Conservation (phyloP, 2,797 vertebrate genomes). For the Melanotaenia maccullochi region DNA sequence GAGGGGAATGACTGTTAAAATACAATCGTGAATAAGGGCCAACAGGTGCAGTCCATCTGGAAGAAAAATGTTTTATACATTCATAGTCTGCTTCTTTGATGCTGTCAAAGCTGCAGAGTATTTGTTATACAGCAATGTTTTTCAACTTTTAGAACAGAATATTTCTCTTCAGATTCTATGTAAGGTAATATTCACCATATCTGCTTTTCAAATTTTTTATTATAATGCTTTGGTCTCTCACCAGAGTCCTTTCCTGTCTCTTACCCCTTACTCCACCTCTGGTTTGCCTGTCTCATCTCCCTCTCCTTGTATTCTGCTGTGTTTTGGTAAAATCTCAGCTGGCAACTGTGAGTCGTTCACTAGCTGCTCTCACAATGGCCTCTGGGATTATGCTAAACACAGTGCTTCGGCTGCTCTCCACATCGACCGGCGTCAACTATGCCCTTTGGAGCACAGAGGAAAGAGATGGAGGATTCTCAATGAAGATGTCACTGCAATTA, state of each 20-base stretch:
- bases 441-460: slow-evolving; percentile 76
- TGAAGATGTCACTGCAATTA: slow-evolving; percentile 83
- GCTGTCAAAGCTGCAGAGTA: slow-evolving; percentile 28
- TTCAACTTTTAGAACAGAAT: slow-evolving; percentile 8
- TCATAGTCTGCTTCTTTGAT: slow-evolving; percentile 49
- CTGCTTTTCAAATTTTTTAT: slow-evolving; percentile 5
- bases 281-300: slow-evolving; percentile 75
- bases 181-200: slow-evolving; percentile 38
- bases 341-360: slow-evolving; percentile 97
- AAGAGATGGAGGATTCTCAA: slow-evolving; percentile 76
- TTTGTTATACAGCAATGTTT: slow-evolving; percentile 10
- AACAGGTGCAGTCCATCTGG: slow-evolving; percentile 75
- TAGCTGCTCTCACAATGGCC: slow-evolving; percentile 93
- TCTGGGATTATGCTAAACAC: slow-evolving; percentile 97
- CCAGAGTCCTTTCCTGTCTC: slow-evolving; percentile 26
- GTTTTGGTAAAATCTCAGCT: slow-evolving; percentile 99
- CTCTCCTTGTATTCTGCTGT: slow-evolving; percentile 84
- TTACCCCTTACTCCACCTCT: slow-evolving; percentile 61
- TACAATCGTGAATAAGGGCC: slow-evolving; percentile 52
- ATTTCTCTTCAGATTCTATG: slow-evolving; percentile 20
- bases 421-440: slow-evolving; percentile 80
- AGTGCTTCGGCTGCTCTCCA: slow-evolving; percentile 81
- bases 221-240: slow-evolving; percentile 2
- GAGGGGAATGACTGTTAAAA: slow-evolving; percentile 36
- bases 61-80: slow-evolving; percentile 54